Evolutionary conservation across 2,888 invertebrate genomes (phyloP).

Genomic region (Erannis defoliaria): DNA sequence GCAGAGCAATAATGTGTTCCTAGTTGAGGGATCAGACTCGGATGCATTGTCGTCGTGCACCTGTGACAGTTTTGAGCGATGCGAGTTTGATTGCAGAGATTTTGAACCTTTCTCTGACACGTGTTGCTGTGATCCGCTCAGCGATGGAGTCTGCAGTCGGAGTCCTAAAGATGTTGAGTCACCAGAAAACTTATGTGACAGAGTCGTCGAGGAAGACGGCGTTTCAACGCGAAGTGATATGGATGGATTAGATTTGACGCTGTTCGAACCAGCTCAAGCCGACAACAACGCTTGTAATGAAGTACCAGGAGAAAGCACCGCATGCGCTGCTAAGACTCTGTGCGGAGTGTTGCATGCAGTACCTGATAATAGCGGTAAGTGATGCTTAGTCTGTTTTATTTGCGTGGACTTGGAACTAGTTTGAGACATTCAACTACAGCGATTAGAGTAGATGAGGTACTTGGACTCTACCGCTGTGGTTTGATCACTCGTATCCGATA

Average conservation of each 20-base stretch:
- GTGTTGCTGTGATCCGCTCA: slow-evolving; percentile 85
- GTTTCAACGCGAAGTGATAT: slow-evolving; percentile 86
- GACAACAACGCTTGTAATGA: slow-evolving; percentile 62
- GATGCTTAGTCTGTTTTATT: slow-evolving; percentile 55
- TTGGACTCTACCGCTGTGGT: slow-evolving; percentile 49
- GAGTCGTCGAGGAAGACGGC: slow-evolving; percentile 74
- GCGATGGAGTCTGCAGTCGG: slow-evolving; percentile 81
- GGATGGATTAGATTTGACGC: slow-evolving; percentile 89
- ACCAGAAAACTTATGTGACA: slow-evolving; percentile 78
- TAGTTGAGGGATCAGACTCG: slow-evolving; percentile 78
- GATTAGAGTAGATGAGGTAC: slow-evolving; percentile 62
- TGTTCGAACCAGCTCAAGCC: slow-evolving; percentile 88
- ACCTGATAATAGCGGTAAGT: slow-evolving; percentile 75
- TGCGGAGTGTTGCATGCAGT: slow-evolving; percentile 77
- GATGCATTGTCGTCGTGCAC: slow-evolving; percentile 85
- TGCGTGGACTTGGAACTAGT: slow-evolving; percentile 60
- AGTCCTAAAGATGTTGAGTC: slow-evolving; percentile 83
- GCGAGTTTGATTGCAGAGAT: slow-evolving; percentile 85
- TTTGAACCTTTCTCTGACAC: slow-evolving; percentile 88
- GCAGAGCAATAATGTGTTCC: slow-evolving; percentile 67
- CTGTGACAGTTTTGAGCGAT: slow-evolving; percentile 85
- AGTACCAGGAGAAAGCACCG: slow-evolving; percentile 53
- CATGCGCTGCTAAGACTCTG: slow-evolving; percentile 62
- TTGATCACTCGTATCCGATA: slow-evolving; percentile 77
- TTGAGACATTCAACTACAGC: slow-evolving; percentile 67